phyloP scores from a whole-genome alignment of 2,113 vertebrate species.

The Pantherophis guttatus region DNA sequence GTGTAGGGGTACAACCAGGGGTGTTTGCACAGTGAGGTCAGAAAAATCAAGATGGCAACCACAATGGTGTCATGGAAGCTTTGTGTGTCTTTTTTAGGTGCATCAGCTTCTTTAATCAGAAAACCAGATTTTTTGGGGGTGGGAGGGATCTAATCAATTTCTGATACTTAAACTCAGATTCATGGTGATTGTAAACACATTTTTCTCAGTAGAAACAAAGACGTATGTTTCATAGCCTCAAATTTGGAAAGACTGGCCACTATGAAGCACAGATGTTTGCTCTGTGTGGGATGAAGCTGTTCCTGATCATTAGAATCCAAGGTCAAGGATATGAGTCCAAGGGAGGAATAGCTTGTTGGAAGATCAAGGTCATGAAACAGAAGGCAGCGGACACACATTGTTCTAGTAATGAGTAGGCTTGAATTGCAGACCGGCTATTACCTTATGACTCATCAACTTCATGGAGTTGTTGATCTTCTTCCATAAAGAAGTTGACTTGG shows the following conservation, averaged over 20 bases:
- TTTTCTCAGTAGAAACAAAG: not conserved
- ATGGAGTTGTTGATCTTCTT: not conserved
- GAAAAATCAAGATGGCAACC: not conserved
- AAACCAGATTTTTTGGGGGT: not conserved
- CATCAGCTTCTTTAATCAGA: not conserved
- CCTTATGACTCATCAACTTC: not conserved
- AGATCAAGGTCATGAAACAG: not conserved
- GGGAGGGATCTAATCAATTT: not conserved
- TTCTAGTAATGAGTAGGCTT: not conserved
- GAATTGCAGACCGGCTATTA: not conserved
- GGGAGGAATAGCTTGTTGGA: not conserved
- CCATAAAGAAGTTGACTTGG: not conserved
- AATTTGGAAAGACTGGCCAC: not conserved
- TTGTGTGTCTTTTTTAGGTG: not conserved
- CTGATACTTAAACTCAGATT: not conserved
- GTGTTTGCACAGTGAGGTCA: no score
- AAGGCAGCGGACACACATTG: not conserved
- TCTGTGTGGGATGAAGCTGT: not conserved
- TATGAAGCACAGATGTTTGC: not conserved
- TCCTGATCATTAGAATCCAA: not conserved
- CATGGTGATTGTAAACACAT: not conserved
- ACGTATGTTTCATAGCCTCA: not conserved
- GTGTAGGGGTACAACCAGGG: not conserved
- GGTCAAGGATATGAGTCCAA: not conserved
- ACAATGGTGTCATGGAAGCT: not conserved